Evolutionary conservation across 2,888 invertebrate species (phyloP).

Genomic region (Onthophagus sagittarius): DNA sequence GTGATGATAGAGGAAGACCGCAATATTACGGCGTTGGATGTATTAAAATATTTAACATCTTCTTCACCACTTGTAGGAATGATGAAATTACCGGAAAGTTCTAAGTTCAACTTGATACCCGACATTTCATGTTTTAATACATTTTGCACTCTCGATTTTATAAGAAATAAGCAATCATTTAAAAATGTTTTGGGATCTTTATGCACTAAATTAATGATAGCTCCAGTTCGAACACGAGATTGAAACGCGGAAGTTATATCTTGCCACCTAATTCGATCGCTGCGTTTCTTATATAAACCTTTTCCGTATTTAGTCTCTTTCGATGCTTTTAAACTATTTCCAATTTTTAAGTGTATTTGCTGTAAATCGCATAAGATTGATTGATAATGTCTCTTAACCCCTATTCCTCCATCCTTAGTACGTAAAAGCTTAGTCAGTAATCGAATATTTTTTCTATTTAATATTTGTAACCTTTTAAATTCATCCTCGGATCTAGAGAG

Average conservation of each 20-base stretch:
- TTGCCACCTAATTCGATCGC: not conserved
- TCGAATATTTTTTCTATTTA: too few relatives aligned
- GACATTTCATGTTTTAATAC: not conserved
- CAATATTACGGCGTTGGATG: not conserved
- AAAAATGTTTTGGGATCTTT: not conserved
- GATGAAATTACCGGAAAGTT: too few relatives aligned
- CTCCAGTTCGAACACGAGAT: not conserved
- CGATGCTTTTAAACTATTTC: not conserved
- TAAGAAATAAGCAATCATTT: not conserved
- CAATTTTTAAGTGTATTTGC: not conserved
- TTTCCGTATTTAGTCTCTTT: not conserved
- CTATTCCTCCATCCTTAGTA: not conserved
- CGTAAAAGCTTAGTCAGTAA: too few relatives aligned
- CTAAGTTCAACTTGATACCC: not conserved
- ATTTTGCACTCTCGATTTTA: not conserved
- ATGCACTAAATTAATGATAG: not conserved
- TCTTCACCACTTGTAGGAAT: too few relatives aligned
- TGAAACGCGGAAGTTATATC: not conserved
- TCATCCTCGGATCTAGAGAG: too few relatives aligned
- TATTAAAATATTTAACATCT: not conserved
- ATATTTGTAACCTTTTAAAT: too few relatives aligned
- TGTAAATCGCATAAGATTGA: not conserved
- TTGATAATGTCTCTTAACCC: not conserved
- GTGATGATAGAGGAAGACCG: not conserved
- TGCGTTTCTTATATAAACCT: not conserved